Conservation (phyloP, 2,888 invertebrate genomes). For the Volucella inanis region DNA sequence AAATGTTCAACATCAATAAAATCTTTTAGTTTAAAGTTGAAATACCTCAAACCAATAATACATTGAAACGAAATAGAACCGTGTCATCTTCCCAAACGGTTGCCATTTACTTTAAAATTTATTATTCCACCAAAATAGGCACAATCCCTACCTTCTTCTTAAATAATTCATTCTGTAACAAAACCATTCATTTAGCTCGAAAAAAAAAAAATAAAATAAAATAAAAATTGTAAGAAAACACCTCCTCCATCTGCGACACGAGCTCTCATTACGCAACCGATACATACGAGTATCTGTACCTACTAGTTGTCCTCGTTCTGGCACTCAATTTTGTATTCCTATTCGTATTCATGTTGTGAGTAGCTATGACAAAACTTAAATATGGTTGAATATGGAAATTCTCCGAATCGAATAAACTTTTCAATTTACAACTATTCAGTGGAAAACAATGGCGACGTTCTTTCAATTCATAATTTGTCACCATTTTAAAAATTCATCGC, state of each 20-base stretch:
- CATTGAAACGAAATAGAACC: background rate
- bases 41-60: background rate
- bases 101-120: background rate
- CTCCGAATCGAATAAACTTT: slow-evolving; percentile 72
- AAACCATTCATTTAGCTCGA: background rate
- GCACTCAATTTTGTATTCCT: no score
- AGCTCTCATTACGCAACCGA: slow-evolving; percentile 14
- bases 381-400: slow-evolving; percentile 23
- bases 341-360: slow-evolving; percentile 11
- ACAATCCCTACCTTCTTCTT: background rate
- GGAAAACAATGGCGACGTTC: slow-evolving; percentile 68
- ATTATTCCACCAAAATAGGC: background rate
- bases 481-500: slow-evolving; percentile 75
- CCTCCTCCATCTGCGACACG: slow-evolving; percentile 3
- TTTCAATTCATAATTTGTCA: slow-evolving; percentile 74
- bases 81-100: background rate
- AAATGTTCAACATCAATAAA: no score
- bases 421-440: slow-evolving; percentile 73
- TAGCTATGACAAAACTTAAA: slow-evolving; percentile 11
- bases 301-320: no score
- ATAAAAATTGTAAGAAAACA: no score
- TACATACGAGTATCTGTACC: background rate
- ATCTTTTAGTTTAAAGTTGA: no score
- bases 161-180: slow-evolving; percentile 10
- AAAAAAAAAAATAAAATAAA: no score